phyloP scores from a whole-genome alignment of 2,888 invertebrate species.

The Synanthedon formicaeformis region DNA sequence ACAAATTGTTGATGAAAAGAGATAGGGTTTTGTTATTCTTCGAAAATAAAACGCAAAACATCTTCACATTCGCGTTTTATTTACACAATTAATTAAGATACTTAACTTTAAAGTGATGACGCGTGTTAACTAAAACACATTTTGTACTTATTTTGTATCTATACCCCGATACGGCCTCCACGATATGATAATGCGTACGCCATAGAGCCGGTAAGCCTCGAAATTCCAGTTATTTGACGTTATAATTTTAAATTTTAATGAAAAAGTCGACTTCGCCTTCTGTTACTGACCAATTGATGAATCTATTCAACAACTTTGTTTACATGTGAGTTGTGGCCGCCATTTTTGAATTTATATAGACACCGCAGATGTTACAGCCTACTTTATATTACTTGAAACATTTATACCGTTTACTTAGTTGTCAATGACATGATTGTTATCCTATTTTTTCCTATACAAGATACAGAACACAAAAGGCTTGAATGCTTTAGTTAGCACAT shows the following conservation, averaged over 20 bases:
- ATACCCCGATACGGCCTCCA: conserved; percentile 25
- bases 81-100: neutral
- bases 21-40: neutral
- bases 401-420: no score
- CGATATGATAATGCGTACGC: conserved; percentile 31
- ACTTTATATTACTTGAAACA: no score
- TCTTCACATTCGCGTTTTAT: neutral
- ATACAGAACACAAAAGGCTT: no score
- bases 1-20: no score
- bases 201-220: conserved; percentile 22
- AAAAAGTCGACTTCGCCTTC: conserved; percentile 14
- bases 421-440: no score
- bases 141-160: conserved; percentile 4
- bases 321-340: no score
- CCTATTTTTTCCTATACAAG: no score
- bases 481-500: no score
- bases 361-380: no score
- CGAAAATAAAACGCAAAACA: neutral
- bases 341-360: no score
- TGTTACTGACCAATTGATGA: conserved; percentile 1
- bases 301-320: neutral
- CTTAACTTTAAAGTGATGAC: neutral
- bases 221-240: conserved; percentile 33
- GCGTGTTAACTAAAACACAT: neutral
- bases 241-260: conserved; percentile 22